Evolutionary conservation across 2,888 invertebrate genomes (phyloP).

Genomic region (Nomada hirtipes): DNA sequence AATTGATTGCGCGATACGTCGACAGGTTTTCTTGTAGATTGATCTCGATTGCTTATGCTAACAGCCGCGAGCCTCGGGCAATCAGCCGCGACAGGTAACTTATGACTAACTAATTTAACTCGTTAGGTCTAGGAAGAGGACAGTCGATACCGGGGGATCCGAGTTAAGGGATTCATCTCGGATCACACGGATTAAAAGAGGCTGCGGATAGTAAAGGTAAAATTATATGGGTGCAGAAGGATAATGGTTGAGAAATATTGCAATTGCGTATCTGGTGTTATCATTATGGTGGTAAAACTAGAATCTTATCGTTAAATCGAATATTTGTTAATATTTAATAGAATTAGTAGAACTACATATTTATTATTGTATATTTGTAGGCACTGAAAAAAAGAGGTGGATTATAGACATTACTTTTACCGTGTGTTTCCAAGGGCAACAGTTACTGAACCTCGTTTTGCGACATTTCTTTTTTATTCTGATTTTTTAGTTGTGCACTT

Average conservation of each 20-base stretch:
- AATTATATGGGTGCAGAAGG: no score
- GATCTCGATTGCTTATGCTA: constrained; percentile 17
- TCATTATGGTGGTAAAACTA: no score
- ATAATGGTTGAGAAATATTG: no score
- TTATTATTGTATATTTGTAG: not conserved
- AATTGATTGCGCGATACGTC: constrained; percentile 8
- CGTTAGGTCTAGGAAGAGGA: constrained; percentile 14
- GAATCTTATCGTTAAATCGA: no score
- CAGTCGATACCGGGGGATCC: not conserved
- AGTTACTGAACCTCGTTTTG: constrained; percentile 45
- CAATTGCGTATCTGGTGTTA: no score
- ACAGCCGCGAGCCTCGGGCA: constrained; percentile 1
- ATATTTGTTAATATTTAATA: no score
- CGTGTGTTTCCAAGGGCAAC: constrained; percentile 29
- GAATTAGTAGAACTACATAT: not conserved
- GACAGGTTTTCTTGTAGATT: constrained; percentile 22
- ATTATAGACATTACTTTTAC: constrained; percentile 14
- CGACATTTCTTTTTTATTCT: constrained; percentile 14
- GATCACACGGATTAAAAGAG: not conserved
- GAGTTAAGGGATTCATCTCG: not conserved
- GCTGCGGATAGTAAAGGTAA: no score
- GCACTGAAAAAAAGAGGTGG: no score
- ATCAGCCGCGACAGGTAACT: not conserved
- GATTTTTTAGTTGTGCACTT: constrained; percentile 41
- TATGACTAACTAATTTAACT: constrained; percentile 4